A percentile compares a stretch with the other conserved stretches of the same genome.
phyloP scores from a whole-genome alignment of 2,113 vertebrate genomes.

The Archocentrus centrarchus region DNA sequence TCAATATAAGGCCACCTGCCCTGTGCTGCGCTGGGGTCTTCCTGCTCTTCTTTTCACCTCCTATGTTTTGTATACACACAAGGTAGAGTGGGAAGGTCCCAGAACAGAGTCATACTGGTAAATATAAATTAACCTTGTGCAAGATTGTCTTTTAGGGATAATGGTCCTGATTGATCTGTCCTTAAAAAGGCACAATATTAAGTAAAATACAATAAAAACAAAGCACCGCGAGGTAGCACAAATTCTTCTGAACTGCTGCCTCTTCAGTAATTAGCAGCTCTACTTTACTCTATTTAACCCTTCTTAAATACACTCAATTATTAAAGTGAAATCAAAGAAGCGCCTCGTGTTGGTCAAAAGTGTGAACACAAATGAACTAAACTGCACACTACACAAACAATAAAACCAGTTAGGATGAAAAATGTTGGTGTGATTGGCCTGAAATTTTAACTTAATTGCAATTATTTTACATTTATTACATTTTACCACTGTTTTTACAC shows the following conservation, averaged over 20 bases:
- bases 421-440: not conserved
- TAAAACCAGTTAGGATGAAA: not conserved
- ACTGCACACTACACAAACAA: not conserved
- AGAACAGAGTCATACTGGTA: not conserved
- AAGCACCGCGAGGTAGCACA: not conserved
- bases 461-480: not conserved
- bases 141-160: not conserved
- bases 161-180: not conserved
- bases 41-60: not conserved
- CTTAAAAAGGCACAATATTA: not conserved
- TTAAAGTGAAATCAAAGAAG: not conserved
- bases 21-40: not conserved
- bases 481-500: no score
- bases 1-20: not conserved
- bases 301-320: not conserved
- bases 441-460: not conserved
- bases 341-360: not conserved
- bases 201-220: not conserved
- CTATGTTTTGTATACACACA: not conserved
- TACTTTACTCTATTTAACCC: not conserved
- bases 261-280: not conserved
- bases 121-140: not conserved
- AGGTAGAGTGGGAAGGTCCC: not conserved
- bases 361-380: not conserved
- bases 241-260: no score